Percentiles rank a stretch among this genome's conserved stretches.
Evolutionary conservation across 2,113 vertebrate genomes (phyloP).

Genomic region (Zosterops lateralis): DNA sequence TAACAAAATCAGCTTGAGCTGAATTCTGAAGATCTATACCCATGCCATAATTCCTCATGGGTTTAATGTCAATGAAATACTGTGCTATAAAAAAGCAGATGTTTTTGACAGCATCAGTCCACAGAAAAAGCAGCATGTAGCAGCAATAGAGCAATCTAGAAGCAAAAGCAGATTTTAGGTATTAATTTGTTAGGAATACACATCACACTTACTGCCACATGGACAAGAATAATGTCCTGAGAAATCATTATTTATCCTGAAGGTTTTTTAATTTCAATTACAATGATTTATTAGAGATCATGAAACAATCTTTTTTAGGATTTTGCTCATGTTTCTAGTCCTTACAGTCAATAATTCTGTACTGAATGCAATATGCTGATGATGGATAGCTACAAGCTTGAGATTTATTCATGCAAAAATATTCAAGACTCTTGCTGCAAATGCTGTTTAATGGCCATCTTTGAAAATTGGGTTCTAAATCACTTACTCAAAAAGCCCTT

Average conservation of each 20-base stretch:
- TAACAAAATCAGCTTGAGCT: constrained; percentile 6
- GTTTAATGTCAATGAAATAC: neutral
- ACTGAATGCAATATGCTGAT: neutral
- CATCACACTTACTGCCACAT: constrained; percentile 38
- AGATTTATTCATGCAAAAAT: constrained; percentile 59
- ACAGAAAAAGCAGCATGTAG: neutral
- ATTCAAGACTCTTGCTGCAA: constrained; percentile 50
- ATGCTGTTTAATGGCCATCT: constrained; percentile 34
- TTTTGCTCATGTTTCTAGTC: constrained; percentile 50
- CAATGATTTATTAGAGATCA: constrained; percentile 57
- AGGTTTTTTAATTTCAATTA: constrained; percentile 60
- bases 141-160: neutral
- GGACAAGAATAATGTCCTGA: constrained; percentile 38
- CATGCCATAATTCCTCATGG: neutral
- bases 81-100: neutral
- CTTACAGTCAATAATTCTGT: constrained; percentile 53
- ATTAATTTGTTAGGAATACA: constrained; percentile 30
- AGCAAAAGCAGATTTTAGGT: constrained; percentile 31
- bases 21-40: neutral
- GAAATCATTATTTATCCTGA: constrained; percentile 48
- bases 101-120: constrained; percentile 7
- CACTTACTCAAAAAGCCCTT: neutral
- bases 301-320: constrained; percentile 37
- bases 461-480: constrained; percentile 49
- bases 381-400: constrained; percentile 38